Conservation (phyloP, 2,113 vertebrate genomes). For the Erpornis zantholeuca region DNA sequence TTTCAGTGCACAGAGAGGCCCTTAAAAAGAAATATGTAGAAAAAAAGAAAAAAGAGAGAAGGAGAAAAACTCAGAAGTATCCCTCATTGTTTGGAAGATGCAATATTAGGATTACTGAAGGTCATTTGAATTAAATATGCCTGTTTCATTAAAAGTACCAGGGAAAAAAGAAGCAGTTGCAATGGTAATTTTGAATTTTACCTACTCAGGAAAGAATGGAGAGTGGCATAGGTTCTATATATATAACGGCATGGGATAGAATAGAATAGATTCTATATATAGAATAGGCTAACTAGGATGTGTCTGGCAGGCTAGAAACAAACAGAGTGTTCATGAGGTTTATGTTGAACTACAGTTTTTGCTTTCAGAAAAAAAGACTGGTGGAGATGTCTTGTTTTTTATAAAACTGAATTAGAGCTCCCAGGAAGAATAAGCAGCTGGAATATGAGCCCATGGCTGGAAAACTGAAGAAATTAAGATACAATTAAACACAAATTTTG, state of each 20-base stretch:
- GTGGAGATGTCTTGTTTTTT: neutral
- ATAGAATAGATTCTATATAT: neutral
- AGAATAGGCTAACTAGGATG: neutral
- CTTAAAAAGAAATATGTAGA: no score
- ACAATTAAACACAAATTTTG: neutral
- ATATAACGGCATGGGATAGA: neutral
- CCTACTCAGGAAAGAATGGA: neutral
- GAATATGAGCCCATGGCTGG: neutral
- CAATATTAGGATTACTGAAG: neutral
- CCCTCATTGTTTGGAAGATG: neutral
- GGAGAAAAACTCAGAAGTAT: neutral
- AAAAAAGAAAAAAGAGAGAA: no score
- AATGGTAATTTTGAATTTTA: neutral
- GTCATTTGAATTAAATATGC: neutral
- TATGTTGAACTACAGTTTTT: neutral
- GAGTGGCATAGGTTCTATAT: neutral
- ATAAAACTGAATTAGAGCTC: neutral
- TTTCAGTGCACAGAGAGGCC: no score
- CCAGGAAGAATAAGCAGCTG: neutral
- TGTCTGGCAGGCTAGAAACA: neutral
- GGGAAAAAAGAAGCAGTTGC: neutral
- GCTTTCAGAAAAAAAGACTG: fast-evolving
- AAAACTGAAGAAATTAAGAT: neutral
- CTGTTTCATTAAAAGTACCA: neutral
- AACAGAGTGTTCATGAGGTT: neutral